Conservation (phyloP, 2,797 vertebrate genomes). For the Sarcophilus harrisii region DNA sequence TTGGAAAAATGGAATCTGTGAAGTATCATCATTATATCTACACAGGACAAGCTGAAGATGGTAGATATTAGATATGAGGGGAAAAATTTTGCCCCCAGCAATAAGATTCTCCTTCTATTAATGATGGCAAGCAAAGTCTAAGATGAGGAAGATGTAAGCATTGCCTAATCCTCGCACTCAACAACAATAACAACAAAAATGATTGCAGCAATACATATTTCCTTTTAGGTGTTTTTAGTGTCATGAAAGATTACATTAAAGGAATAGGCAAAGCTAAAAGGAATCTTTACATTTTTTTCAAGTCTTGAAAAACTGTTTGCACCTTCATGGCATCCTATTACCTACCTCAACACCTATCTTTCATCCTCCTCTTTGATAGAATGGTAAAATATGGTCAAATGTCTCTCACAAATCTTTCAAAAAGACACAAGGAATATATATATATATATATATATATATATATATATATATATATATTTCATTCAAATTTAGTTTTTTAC, state of each 20-base stretch:
- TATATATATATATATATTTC: too few species aligned
- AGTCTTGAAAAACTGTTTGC: neutral
- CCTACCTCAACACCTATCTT: neutral
- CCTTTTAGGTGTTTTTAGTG: neutral
- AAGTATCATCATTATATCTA: too few species aligned
- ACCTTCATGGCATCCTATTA: neutral
- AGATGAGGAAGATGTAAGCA: neutral
- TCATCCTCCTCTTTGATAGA: neutral
- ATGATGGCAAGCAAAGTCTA: neutral
- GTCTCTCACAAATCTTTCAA: neutral
- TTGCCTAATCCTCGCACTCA: neutral
- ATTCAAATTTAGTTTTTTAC: neutral
- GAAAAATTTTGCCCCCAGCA: neutral
- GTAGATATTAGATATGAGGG: neutral
- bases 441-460: too few species aligned
- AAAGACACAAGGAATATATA: neutral
- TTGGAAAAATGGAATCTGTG: neutral
- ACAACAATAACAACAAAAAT: too few species aligned
- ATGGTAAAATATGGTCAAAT: neutral
- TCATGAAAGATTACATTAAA: neutral
- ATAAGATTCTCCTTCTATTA: neutral
- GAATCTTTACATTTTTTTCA: neutral
- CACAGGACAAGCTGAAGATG: too few species aligned
- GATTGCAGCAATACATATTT: neutral
- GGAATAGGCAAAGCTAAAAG: neutral